These are phyloP conservation scores for Brachionus sp. DNA, from an alignment of 1,140 invertebrate genomes.

Conservation along the genomic window DNA sequence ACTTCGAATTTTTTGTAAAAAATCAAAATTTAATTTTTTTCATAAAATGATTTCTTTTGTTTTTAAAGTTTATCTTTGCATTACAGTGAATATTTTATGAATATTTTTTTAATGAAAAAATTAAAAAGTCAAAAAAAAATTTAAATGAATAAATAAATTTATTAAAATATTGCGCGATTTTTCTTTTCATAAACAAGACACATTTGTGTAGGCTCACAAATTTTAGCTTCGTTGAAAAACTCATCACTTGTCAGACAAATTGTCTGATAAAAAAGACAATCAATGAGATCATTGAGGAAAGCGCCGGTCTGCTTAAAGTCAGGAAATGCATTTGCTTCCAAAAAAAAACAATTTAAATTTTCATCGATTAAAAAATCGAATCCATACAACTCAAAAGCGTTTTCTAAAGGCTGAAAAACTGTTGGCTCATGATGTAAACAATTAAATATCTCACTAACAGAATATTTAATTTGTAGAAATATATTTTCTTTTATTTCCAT, in stretches of 20 bases:
- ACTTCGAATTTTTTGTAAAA: too few species aligned
- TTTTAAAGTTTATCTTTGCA: too few species aligned
- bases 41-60: too few species aligned
- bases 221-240: not conserved
- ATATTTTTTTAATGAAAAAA: too few species aligned
- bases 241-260: not conserved
- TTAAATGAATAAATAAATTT: not conserved
- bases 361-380: conserved; percentile 42
- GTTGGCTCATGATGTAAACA: conserved; percentile 35
- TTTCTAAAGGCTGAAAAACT: conserved; percentile 33
- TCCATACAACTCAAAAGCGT: conserved; percentile 29
- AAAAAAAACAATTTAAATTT: conserved; percentile 16
- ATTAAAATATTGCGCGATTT: not conserved
- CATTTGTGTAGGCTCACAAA: conserved; percentile 4
- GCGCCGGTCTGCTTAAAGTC: conserved; percentile 34
- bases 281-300: not conserved
- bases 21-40: too few species aligned
- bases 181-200: conserved; percentile 12
- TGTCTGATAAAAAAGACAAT: conserved; percentile 22
- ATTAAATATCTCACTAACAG: conserved; percentile 30
- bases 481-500: not conserved
- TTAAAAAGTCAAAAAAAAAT: too few species aligned
- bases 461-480: not conserved
- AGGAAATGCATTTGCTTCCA: conserved; percentile 35
- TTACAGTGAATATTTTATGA: too few species aligned